Evolutionary conservation across 2,888 invertebrate genomes (phyloP), one percentile per base, ranked within the genome.

Genomic region (Holacanthella duospinosa): DNA sequence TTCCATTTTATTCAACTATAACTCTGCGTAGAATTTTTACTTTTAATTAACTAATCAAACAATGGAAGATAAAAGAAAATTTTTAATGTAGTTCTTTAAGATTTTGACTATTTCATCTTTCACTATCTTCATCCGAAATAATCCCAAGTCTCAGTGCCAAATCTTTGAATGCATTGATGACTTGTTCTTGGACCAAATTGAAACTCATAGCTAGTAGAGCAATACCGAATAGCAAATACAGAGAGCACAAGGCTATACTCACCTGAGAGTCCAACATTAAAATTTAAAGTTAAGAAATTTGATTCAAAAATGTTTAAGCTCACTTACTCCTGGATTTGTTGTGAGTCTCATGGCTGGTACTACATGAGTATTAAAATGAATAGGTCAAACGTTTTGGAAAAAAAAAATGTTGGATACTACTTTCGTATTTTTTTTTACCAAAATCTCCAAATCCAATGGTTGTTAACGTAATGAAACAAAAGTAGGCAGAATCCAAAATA

Each of bases 201-300:
- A 95, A 95, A 74, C 92, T 92, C 95, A 95, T 96, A 29, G 94
- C 94, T 69, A 95, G 79, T 55, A 95, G 79, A 0, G 94, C 91
- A 75, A 95, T 95, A 6, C 95, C 95, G 77, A 95, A 93, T 54
- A 96, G 82, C 68, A 96, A 80, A 79, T 96, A 96, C 62, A 95
- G 79, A 0, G 93, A 93, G 75, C 93, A 93, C 61, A 93, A 82
- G 0, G 93, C 93, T 67, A 95, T 84, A 71, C 86, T 64, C 2
- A 64, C 66, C 66, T 66, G 59, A n/a, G n/a, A n/a, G n/a, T n/a
- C n/a, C n/a, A n/a, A n/a, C 1, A 64, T 36, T n/a, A 6, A 55
- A 28, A 36, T n/a, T 12, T 29, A n/a, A 58, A 28, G 16, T 25
- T 55, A 55, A 48, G 4, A 48, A 21, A 48, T 36, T 36, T 48